A percentile compares a stretch with the other conserved stretches of the same genome.
These are phyloP conservation scores for Limenitis camilla DNA, from an alignment of 2,888 invertebrate genomes.

Conservation along the genomic window DNA sequence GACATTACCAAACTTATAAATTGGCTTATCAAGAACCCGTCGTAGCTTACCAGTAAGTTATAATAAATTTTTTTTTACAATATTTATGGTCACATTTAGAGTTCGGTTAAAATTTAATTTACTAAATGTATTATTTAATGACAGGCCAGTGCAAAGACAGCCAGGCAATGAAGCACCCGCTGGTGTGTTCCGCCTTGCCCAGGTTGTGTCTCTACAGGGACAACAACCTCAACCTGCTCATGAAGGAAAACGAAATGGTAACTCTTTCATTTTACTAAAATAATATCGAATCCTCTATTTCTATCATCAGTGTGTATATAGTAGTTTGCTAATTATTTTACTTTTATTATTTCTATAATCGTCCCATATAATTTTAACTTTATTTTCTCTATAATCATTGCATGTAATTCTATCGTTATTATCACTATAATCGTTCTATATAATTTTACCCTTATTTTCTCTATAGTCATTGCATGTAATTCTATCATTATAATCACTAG, in stretches of 20 bases:
- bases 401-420: too few species aligned
- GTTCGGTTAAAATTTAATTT: not conserved
- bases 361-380: too few species aligned
- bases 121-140: not conserved
- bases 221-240: slow-evolving; percentile 29
- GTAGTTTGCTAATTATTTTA: too few species aligned
- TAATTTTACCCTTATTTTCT: too few species aligned
- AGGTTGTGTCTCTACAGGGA: slow-evolving; percentile 40
- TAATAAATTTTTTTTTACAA: not conserved
- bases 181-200: slow-evolving; percentile 16
- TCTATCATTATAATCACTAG: too few species aligned
- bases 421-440: too few species aligned
- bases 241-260: slow-evolving; percentile 5
- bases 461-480: too few species aligned
- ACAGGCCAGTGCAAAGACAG: slow-evolving; percentile 8
- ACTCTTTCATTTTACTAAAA: not conserved
- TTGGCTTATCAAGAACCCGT: slow-evolving; percentile 44
- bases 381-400: too few species aligned
- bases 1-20: slow-evolving; percentile 44
- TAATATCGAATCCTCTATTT: too few species aligned
- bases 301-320: too few species aligned
- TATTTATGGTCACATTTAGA: too few species aligned
- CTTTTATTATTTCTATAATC: too few species aligned
- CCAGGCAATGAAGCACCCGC: slow-evolving; percentile 8
- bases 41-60: slow-evolving; percentile 46